A percentile compares a stretch with the other conserved stretches of the same genome.
These are phyloP conservation scores for Tetrax tetrax DNA, from an alignment of 2,113 vertebrate species.

Conservation along the genomic window DNA sequence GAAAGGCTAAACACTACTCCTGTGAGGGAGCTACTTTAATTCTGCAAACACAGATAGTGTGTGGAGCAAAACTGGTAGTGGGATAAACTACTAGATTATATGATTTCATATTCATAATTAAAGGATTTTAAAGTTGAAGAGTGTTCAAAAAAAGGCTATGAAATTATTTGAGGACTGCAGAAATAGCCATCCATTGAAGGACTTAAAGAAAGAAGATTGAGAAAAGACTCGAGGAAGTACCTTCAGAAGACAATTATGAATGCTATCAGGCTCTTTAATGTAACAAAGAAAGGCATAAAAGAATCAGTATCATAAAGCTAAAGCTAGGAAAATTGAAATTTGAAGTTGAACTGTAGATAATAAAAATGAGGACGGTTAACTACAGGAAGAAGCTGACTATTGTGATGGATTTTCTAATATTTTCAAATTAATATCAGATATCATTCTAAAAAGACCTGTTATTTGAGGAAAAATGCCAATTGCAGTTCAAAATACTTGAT, in stretches of 20 bases:
- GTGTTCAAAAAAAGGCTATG: neutral
- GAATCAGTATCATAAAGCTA: neutral
- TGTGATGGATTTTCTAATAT: neutral
- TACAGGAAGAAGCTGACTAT: neutral
- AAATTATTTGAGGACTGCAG: neutral
- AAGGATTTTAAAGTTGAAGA: neutral
- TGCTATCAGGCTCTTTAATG: neutral
- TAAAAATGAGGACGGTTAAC: neutral
- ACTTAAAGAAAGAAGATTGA: neutral
- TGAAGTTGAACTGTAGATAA: neutral
- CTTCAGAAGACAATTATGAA: neutral
- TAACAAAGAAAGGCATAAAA: neutral
- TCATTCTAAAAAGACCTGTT: neutral
- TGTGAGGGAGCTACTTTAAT: neutral
- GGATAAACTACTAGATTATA: neutral
- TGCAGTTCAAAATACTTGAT: neutral
- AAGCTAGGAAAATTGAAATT: neutral
- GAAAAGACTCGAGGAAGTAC: neutral
- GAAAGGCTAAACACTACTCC: neutral
- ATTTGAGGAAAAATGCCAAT: neutral
- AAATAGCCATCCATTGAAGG: neutral
- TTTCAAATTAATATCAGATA: neutral
- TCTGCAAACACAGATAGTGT: neutral
- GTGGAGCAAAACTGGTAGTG: neutral
- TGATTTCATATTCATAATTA: neutral